Percentiles rank a stretch among this genome's conserved stretches.
phyloP scores from a whole-genome alignment of 2,113 vertebrate genomes.

The Xenopus laevis region DNA sequence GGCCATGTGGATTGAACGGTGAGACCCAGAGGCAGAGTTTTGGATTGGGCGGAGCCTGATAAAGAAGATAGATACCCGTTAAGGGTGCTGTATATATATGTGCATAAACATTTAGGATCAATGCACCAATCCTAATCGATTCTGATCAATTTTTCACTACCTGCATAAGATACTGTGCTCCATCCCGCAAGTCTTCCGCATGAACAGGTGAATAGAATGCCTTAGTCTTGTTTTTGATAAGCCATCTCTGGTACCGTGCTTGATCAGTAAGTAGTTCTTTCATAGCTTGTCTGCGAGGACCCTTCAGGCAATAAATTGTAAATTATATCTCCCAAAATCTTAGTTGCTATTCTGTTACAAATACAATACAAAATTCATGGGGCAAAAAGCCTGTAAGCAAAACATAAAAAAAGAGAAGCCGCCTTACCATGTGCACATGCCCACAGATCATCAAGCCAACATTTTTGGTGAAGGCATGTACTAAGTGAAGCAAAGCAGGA shows the following conservation, averaged over 20 bases:
- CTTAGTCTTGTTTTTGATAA: slow-evolving; percentile 90
- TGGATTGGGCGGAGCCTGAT: no score
- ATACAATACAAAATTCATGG: no score
- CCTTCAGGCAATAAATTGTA: slow-evolving; percentile 60
- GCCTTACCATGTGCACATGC: slow-evolving; percentile 86
- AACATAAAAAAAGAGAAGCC: slow-evolving; percentile 41
- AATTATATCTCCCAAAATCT: neutral
- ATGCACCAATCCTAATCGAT: no score
- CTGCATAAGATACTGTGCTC: slow-evolving; percentile 91
- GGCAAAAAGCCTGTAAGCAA: no score
- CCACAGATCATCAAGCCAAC: slow-evolving; percentile 96
- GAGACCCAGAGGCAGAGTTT: no score
- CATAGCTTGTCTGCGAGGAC: slow-evolving; percentile 85
- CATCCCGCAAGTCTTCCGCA: slow-evolving; percentile 89
- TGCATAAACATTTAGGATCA: no score
- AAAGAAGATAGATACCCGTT: no score
- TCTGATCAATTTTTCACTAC: slow-evolving; percentile 53
- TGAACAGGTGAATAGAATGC: slow-evolving; percentile 91
- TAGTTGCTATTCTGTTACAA: no score
- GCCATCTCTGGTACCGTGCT: slow-evolving; percentile 86
- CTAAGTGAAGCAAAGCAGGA: slow-evolving; percentile 89
- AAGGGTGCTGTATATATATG: no score
- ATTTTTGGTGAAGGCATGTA: slow-evolving; percentile 95
- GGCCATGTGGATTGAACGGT: no score
- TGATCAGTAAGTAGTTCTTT: slow-evolving; percentile 86